Base-by-base conservation (phyloP, 2,113 vertebrate genomes). In the Varanus komodoensis region DNA sequence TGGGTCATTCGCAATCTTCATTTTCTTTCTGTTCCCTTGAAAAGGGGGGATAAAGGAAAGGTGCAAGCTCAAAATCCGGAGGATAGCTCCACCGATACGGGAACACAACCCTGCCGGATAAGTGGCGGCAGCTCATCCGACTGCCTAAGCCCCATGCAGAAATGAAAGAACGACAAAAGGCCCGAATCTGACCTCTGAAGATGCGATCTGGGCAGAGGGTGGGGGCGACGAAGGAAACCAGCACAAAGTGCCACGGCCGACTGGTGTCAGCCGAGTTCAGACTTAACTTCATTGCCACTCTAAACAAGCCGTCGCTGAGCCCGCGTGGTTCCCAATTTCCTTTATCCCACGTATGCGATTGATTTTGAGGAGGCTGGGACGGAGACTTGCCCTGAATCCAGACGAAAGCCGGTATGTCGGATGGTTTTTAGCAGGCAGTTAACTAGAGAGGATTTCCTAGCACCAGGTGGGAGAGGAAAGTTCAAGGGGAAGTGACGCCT, bases 61-160 rank as follows among this genome's bases (percentile, higher is more conserved):
- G 91, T 50, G 84, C 89, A 75, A 92, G 57, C 4, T 44, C 44
- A 57, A 74, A 89, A 92, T 82, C 91, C 17, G 3, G 7, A 54
- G 90, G 69, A 94, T 77, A 9, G 12, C 79, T 89, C 54, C 73
- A 21, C 2, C 88, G 84, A 94, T 14, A 79, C 21, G 57, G 88
- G 91, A 92, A 94, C 48, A 88, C 91, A 93, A 91, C 87, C 86
- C 50, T 90, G 83, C 90, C 84, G 89, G 90, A 91, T 81, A 89
- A 77, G 73, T 2, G 89, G 93, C 77, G 92, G 90, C 81, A 88
- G 69, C 93, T 93, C 91, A 89, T 84, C 89, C 92, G 90, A 75
- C 77, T 92, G 71, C 44, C 89, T 87, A 93, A 81, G 91, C 81
- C 86, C 90, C 52, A 78, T 87, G 83, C 57, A 68, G 54, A 85